Evolutionary conservation across 2,113 vertebrate genomes (phyloP).

Genomic region (Aspiorhynchus laticeps): DNA sequence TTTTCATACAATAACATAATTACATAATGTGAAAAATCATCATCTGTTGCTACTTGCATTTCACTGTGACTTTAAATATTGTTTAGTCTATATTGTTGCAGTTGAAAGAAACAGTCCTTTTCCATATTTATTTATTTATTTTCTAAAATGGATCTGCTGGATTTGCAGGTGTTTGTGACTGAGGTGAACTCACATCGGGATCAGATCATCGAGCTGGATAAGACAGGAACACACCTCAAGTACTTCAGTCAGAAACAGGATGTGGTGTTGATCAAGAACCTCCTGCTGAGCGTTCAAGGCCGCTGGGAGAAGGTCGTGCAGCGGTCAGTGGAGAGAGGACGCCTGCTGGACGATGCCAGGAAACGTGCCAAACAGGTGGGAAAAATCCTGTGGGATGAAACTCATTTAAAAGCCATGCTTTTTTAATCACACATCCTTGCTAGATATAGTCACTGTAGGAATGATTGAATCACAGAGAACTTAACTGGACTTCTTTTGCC

Average conservation of each 20-base stretch:
- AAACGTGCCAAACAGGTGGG: conserved; percentile 95
- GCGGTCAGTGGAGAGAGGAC: conserved; percentile 90
- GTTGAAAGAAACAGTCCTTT: neutral
- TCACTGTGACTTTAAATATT: neutral
- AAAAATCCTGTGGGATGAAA: neutral
- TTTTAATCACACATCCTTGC: neutral
- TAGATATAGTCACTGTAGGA: neutral
- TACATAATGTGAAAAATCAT: too few relatives aligned
- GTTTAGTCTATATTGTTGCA: neutral
- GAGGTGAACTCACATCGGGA: conserved; percentile 97
- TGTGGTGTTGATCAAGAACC: conserved; percentile 97
- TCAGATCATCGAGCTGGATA: conserved; percentile 95
- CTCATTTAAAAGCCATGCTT: neutral
- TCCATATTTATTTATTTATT: neutral
- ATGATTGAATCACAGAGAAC: neutral
- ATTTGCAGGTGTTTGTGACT: conserved; percentile 90
- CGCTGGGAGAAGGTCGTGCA: conserved; percentile 99
- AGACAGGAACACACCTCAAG: conserved; percentile 95
- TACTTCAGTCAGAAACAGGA: conserved; percentile 99
- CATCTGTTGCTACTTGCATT: neutral
- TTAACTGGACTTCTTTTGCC: neutral
- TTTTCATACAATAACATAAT: too few relatives aligned
- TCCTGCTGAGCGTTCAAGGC: conserved; percentile 92
- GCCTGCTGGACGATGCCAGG: conserved; percentile 91
- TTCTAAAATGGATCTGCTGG: neutral